phyloP scores from a whole-genome alignment of 2,113 vertebrate species.

The Probosciger aterrimus region DNA sequence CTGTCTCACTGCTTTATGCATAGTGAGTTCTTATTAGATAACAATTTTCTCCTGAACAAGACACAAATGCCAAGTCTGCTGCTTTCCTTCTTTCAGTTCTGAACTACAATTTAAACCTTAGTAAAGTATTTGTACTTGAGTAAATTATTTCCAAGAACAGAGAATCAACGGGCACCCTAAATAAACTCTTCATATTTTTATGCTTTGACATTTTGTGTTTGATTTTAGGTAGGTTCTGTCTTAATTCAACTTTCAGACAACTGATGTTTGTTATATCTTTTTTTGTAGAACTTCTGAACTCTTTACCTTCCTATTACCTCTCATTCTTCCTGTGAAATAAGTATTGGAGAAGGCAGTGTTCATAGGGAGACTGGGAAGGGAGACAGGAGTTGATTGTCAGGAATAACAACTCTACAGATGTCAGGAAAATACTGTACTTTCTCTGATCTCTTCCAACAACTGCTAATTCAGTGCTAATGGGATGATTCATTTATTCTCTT shows the following conservation, averaged over 20 bases:
- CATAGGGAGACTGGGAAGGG: not conserved
- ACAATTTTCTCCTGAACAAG: not conserved
- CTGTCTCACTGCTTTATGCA: not conserved
- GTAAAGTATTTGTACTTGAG: not conserved
- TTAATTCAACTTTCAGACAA: not conserved
- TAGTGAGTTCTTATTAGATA: not conserved
- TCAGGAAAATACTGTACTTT: not conserved
- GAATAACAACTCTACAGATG: not conserved
- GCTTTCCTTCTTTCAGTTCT: not conserved
- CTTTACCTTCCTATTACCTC: not conserved
- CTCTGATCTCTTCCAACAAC: not conserved
- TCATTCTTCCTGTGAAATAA: not conserved
- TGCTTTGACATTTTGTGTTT: not conserved
- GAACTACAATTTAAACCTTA: not conserved
- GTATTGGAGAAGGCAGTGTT: not conserved
- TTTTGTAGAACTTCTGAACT: not conserved
- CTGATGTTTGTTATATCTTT: not conserved
- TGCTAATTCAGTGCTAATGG: not conserved
- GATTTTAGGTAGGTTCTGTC: not conserved
- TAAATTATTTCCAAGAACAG: not conserved
- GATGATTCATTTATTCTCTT: not conserved
- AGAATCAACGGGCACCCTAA: accelerated
- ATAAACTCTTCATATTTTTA: not conserved
- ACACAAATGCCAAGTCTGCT: accelerated
- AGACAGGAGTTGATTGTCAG: not conserved